Evolutionary conservation across 23 tunicate species (phyloP), one percentile per base, ranked within the genome.

Genomic region (Styela plicata): DNA sequence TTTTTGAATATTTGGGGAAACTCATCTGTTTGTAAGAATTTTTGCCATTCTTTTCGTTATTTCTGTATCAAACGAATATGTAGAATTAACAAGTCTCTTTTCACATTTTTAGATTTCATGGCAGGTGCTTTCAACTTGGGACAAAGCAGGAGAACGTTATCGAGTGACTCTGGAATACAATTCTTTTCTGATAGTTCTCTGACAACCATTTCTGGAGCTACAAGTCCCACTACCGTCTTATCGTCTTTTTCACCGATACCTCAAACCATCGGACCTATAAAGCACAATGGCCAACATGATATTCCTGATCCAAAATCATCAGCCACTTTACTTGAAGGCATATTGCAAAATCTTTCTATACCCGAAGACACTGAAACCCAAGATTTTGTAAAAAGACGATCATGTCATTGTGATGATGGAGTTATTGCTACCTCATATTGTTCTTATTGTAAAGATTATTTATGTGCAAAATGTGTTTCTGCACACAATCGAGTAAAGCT

Each of bases 401-500:
- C 82, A 30, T 91, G 97, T 36, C 68, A 33, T 0, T 91, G 97
- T 87, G 84, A 62, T 30, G 97, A 91, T 83, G 86, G 91, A 24
- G 34, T 86, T 25, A 28, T 18, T 73, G 91, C 91, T 26, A 74
- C 71, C 53, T 87, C 84, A 20, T 91, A 83, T 70, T 87, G 91
- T 63, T 35, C 52, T 24, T 88, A 86, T 68, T 91, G 91, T 64
- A 74, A 84, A 23, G 97, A 91, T 31, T 64, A 87, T 66, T 79
- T 91, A 30, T 91, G 97, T 74, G 80, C 74, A 68, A 70, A 84
- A 66, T 91, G 97, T 80, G 97, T 87, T 52, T 87, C 91, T 13
- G 97, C 97, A n/a, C 97, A 91, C 71, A 31, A 83, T 57, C 52
- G 97, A 52, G 97, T 91, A 5, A 82, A 66, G 28, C 83, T 91